Base-by-base conservation (phyloP, 1,140 invertebrate species). In the Lasioglossum albipes region DNA sequence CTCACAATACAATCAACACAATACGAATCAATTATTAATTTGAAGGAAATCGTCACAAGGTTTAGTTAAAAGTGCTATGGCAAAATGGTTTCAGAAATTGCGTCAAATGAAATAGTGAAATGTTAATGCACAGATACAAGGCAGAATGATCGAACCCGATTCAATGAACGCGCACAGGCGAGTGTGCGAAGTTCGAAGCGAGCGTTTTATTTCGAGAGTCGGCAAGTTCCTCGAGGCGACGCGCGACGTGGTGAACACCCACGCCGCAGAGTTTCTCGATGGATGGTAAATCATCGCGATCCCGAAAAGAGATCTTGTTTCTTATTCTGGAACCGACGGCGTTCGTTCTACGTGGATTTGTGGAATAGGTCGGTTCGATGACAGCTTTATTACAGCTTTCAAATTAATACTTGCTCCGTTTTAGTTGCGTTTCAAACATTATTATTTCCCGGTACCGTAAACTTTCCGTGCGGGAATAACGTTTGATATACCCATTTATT, bases 201-300 rank as follows among this genome's bases (percentile, higher is more conserved):
- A 49, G 20, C 52, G 54, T 78, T 78, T 72, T 27, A 72, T 72
- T 71, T 45, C 67, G n/a, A 52, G 62, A 64, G 76, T 64, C 52
- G 0, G 75, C 31, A 18, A 64, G 22, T 64, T 64, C 76, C 49
- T 45, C 57, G 7, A 10, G 49, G 59, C 76, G 68, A 13, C 71
- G 76, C 36, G 52, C 76, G 68, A 13, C 71, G 76, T 49, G 52
- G 76, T 49, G 52, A 59, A 72, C 76, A 72, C 76, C 76, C 59
- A 78, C 68, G 76, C 76, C 22, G 49, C 45, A 16, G 1, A 31
- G 7, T 57, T 9, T 36, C 36, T 66, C 70, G 77, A 74, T 79
- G 70, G 42, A 65, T 70, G 62, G 64, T 79, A 73, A 74, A 79
- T 73, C 77, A 49, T 66, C 22, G 9, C 54, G n/a, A 36, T 42